These are phyloP conservation scores for Diorhabda elongata DNA, from an alignment of 1,140 invertebrate genomes.

Conservation along the genomic window DNA sequence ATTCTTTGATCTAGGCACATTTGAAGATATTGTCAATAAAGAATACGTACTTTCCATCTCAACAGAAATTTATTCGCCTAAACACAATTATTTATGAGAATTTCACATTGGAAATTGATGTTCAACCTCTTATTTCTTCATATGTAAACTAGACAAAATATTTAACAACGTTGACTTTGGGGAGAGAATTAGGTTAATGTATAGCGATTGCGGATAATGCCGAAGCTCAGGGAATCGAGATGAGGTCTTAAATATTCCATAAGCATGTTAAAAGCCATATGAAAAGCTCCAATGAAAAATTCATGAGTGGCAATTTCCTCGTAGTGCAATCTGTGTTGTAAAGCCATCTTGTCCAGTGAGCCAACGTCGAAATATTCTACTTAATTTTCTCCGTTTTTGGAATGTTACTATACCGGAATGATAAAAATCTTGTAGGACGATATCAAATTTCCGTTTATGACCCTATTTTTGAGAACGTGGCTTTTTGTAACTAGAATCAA, in stretches of 20 bases:
- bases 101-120: too few species aligned
- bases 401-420: conserved; percentile 6
- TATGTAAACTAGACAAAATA: neutral
- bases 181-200: neutral
- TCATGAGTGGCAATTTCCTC: conserved; percentile 19
- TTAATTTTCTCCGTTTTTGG: conserved; percentile 9
- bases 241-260: conserved; percentile 13
- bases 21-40: too few species aligned
- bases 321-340: neutral
- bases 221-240: neutral
- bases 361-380: conserved; percentile 11
- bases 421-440: neutral
- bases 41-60: too few species aligned
- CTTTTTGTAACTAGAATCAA: neutral
- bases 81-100: too few species aligned
- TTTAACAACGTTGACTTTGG: neutral
- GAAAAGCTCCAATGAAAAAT: conserved; percentile 22
- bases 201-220: conserved; percentile 11
- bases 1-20: too few species aligned
- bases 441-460: conserved; percentile 3
- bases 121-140: too few species aligned
- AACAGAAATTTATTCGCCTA: too few species aligned
- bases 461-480: neutral
- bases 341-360: conserved; percentile 10
- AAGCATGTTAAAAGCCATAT: conserved; percentile 18